Percentiles rank a stretch among this genome's conserved stretches.
phyloP scores from a whole-genome alignment of 2,113 vertebrate genomes.

The Sylvia atricapilla region DNA sequence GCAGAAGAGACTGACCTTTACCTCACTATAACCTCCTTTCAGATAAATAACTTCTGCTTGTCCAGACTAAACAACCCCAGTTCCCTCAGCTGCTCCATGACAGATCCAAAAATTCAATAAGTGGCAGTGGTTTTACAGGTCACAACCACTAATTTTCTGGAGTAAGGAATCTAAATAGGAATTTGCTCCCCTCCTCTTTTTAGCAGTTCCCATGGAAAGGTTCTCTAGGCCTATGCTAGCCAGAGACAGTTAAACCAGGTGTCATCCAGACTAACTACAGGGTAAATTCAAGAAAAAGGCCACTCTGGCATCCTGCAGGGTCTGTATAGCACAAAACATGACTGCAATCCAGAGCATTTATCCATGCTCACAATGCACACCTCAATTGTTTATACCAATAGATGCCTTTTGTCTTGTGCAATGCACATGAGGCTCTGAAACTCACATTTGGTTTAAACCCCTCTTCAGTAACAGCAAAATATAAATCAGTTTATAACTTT shows the following conservation, averaged over 20 bases:
- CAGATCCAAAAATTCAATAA: neutral
- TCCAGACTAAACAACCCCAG: neutral
- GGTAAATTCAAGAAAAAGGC: neutral
- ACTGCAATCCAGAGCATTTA: neutral
- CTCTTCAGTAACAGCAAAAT: neutral
- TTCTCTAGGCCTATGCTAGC: neutral
- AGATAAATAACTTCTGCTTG: neutral
- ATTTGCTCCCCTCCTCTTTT: neutral
- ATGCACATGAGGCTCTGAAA: neutral
- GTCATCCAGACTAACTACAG: neutral
- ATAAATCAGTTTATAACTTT: neutral
- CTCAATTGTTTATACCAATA: neutral
- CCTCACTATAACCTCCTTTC: neutral
- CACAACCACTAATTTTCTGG: neutral
- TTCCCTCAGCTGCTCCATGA: neutral
- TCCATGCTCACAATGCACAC: neutral
- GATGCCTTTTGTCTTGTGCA: neutral
- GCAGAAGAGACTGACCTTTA: neutral
- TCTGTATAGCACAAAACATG: neutral
- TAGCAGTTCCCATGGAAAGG: neutral
- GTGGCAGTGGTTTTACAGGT: neutral
- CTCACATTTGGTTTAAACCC: neutral
- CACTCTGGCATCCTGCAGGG: neutral
- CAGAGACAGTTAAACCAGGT: neutral
- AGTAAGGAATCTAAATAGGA: neutral